Percentiles rank a stretch among this genome's conserved stretches.
phyloP scores from a whole-genome alignment of 1,140 invertebrate species.

The Octopus bimaculoides region DNA sequence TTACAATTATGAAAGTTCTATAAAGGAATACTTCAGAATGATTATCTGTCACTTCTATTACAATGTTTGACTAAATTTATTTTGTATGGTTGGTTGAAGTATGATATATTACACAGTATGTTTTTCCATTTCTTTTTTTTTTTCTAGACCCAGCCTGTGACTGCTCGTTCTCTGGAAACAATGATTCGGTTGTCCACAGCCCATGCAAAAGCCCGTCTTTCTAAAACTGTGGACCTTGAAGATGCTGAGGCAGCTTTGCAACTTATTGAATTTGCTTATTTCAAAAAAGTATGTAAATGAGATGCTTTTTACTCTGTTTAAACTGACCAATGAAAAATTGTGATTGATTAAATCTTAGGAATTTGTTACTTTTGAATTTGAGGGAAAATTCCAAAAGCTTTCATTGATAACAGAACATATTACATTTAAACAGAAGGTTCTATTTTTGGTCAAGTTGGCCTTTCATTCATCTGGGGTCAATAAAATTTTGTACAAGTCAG shows the following conservation, averaged over 20 bases:
- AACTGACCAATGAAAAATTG: too few relatives aligned
- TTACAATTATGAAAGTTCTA: too few relatives aligned
- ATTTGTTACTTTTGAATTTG: too few relatives aligned
- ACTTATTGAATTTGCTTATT: conserved; percentile 95
- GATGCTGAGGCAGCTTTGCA: conserved; percentile 93
- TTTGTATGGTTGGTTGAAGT: neutral
- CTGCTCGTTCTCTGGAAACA: conserved; percentile 95
- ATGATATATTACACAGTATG: neutral
- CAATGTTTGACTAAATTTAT: neutral
- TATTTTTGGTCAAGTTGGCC: too few relatives aligned
- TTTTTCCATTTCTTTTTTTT: conserved; percentile 15
- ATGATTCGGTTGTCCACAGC: conserved; percentile 96
- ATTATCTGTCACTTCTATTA: neutral
- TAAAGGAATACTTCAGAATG: too few relatives aligned
- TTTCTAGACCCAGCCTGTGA: conserved; percentile 90
- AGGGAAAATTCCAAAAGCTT: too few relatives aligned
- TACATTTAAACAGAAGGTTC: too few relatives aligned
- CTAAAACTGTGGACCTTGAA: conserved; percentile 73
- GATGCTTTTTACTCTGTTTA: too few relatives aligned
- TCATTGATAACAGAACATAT: too few relatives aligned
- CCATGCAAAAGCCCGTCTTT: conserved; percentile 93
- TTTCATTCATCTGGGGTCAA: too few relatives aligned
- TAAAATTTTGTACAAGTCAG: too few relatives aligned
- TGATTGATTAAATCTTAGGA: too few relatives aligned
- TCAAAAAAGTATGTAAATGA: conserved; percentile 73